Percentiles rank a stretch among this genome's conserved stretches.
phyloP scores from a whole-genome alignment of 2,797 vertebrate species.

The Buceros bicornis region DNA sequence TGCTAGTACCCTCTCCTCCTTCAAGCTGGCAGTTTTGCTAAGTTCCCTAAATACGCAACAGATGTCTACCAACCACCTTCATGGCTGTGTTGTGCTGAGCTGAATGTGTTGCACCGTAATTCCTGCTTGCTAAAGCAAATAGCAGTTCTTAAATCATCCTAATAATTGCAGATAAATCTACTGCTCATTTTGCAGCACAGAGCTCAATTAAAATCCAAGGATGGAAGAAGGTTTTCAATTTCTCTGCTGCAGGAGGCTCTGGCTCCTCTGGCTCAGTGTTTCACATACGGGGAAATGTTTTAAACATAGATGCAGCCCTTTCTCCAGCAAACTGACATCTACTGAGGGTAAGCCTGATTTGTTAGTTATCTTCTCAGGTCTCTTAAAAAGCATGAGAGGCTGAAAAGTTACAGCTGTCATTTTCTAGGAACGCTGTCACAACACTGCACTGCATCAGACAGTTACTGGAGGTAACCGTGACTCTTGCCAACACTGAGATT shows the following conservation, averaged over 20 bases:
- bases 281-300: neutral
- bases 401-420: neutral
- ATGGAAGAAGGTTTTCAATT: neutral
- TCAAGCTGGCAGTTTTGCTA: neutral
- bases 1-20: neutral
- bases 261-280: neutral
- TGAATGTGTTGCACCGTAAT: neutral
- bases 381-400: neutral
- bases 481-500: too few relatives aligned
- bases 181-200: neutral
- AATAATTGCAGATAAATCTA: neutral
- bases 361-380: neutral
- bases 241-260: neutral
- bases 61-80: neutral
- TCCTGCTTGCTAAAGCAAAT: neutral
- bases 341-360: neutral
- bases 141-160: neutral
- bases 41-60: neutral
- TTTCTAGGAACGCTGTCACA: neutral
- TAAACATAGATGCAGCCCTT: neutral
- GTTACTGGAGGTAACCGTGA: too few relatives aligned
- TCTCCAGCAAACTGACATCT: neutral
- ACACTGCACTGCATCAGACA: neutral
- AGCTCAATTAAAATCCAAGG: neutral
- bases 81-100: neutral